phyloP scores from a whole-genome alignment of 2,797 vertebrate genomes.

The Crenichthys baileyi region DNA sequence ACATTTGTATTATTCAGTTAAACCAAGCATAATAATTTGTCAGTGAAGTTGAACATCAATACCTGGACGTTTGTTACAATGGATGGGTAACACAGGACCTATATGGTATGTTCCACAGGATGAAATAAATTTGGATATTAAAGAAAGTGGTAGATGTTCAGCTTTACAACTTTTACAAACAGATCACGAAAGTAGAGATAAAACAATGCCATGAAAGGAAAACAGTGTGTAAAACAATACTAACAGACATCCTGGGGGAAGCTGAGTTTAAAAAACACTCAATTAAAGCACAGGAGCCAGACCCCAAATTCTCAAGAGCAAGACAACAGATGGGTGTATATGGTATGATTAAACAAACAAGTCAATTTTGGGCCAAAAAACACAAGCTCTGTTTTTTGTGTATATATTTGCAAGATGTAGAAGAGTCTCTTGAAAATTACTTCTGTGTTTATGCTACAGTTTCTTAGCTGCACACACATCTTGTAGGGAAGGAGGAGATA shows the following conservation, averaged over 20 bases:
- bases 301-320: background rate
- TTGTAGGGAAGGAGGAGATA: slow-evolving; percentile 13
- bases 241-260: background rate
- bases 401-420: slow-evolving; percentile 21
- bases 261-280: background rate
- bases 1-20: slow-evolving; percentile 33
- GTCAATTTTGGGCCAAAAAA: slow-evolving; percentile 5
- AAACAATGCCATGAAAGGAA: background rate
- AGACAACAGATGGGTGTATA: background rate
- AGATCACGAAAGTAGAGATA: background rate
- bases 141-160: background rate
- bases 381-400: slow-evolving; percentile 2
- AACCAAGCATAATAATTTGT: slow-evolving; percentile 16
- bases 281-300: background rate
- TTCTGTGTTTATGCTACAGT: slow-evolving; percentile 24
- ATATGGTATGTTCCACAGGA: background rate
- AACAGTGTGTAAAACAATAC: background rate
- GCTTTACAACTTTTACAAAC: background rate
- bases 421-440: slow-evolving; percentile 16
- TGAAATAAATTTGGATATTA: background rate
- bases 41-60: background rate
- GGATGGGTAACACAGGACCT: background rate
- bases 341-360: slow-evolving; percentile 8
- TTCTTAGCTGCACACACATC: slow-evolving; percentile 27
- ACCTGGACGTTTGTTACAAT: background rate